phyloP scores from a whole-genome alignment of 53 echinoderm and acorn worm species.

The Echinarachnius parma region DNA sequence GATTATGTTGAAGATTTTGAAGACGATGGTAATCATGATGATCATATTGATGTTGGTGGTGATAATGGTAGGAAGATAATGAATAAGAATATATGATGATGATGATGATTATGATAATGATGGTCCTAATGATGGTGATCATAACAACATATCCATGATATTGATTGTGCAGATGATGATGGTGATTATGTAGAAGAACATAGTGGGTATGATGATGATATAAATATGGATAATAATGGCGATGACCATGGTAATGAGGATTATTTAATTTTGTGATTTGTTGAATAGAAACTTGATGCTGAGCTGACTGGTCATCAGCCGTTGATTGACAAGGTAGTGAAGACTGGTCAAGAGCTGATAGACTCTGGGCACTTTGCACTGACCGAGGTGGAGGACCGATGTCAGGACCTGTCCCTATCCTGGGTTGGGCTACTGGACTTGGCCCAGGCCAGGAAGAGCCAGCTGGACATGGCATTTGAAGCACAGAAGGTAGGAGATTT shows the following conservation, averaged over 20 bases:
- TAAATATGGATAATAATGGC: too few species aligned
- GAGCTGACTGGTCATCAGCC: conserved; percentile 80
- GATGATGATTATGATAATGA: too few species aligned
- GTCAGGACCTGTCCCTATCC: conserved; percentile 62
- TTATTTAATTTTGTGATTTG: not conserved
- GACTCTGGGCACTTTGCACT: conserved; percentile 64
- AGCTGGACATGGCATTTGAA: conserved; percentile 70
- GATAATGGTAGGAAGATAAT: too few species aligned
- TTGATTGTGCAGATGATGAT: too few species aligned
- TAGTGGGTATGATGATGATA: too few species aligned
- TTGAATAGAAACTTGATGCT: conserved; percentile 64
- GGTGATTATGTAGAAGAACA: too few species aligned
- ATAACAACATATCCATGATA: too few species aligned
- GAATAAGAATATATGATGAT: too few species aligned
- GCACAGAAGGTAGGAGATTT: conserved; percentile 65
- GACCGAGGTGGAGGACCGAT: conserved; percentile 60
- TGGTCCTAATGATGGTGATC: too few species aligned
- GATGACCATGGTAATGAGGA: not conserved
- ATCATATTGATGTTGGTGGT: too few species aligned
- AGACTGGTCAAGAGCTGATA: conserved; percentile 60
- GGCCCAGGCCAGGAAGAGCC: conserved; percentile 57
- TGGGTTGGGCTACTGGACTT: conserved; percentile 73
- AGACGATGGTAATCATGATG: too few species aligned
- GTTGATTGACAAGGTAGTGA: conserved; percentile 65
- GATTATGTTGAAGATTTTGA: too few species aligned